Base-by-base conservation (phyloP, 2,797 vertebrate species). In the Dipus sagitta region DNA sequence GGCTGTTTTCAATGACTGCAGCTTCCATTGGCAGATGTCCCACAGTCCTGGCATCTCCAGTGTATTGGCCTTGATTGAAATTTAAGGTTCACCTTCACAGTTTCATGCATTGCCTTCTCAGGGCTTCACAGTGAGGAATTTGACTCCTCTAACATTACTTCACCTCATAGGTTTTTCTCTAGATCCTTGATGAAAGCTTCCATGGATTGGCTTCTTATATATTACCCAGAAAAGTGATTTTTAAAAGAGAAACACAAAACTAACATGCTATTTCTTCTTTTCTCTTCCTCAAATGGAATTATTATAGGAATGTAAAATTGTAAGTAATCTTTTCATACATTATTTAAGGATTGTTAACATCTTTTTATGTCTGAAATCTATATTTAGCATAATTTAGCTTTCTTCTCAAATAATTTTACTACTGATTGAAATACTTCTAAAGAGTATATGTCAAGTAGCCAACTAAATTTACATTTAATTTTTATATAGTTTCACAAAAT, bases 361-460 rank as follows among this genome's bases (percentile, higher is more conserved):
- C 18, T 60, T 42, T 77, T 84, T 65, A 72, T 72, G 15, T 84
- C 54, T 78, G 65, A 89, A 84, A 78, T n/a, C 15, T 77, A 62
- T 83, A 88, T 70, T 77, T 83, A 70, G 78, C 42, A 85, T 78
- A 38, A 54, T 89, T 89, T 78, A 62, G 60, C 23, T 64, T 88
- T 88, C 30, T 20, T 83, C 54, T 52, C 34, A 88, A 62, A 76
- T 70, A 83, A n/a, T 83, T 82, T 47, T 32, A 68, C 60, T 32
- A 68, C 60, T 75, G 32, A 23, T 92, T n/a, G 17, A 93, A 83
- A 54, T 72, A 77, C n/a, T 30, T 77, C 77, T 12, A 58, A 77
- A 34, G 4, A 77, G 18, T 77, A 70, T 70, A 76, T 88, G 24
- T 21, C 64, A 62, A 68, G 6, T 62, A 52, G 52, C 21, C 30